Percentiles rank a stretch among this genome's conserved stretches.
phyloP scores from a whole-genome alignment of 2,888 invertebrate species.

The Ditula angustiorana region DNA sequence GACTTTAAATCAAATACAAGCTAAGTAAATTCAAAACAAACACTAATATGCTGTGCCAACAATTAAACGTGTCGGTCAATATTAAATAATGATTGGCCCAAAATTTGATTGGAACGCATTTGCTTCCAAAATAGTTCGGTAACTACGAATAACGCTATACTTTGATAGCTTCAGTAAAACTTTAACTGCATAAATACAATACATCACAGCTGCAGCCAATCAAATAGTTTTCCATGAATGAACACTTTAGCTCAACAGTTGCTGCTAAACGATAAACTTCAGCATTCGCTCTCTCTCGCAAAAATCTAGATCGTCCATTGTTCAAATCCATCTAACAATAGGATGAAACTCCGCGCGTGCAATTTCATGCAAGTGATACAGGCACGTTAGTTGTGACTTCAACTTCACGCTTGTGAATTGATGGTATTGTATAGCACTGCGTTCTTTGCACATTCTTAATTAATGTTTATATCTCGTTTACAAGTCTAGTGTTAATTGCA shows the following conservation, averaged over 20 bases:
- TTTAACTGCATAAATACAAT: not conserved
- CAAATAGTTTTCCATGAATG: not conserved
- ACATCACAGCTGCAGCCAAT: not conserved
- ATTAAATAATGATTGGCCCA: too few relatives aligned
- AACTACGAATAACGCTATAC: too few relatives aligned
- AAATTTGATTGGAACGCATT: too few relatives aligned
- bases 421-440: constrained; percentile 6
- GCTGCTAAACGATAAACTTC: constrained; percentile 2
- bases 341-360: not conserved
- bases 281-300: not conserved
- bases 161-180: not conserved
- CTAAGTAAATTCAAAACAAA: too few relatives aligned
- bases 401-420: constrained; percentile 9
- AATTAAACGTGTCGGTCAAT: too few relatives aligned
- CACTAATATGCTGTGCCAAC: too few relatives aligned
- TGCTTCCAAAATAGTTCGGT: too few relatives aligned
- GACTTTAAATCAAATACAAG: not conserved
- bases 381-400: constrained; percentile 1
- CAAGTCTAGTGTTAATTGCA: constrained; percentile 28
- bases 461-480: constrained; percentile 29
- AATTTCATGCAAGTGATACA: constrained; percentile 12
- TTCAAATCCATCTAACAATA: constrained; percentile 3
- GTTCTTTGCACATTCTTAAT: constrained; percentile 24
- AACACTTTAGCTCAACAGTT: not conserved
- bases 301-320: constrained; percentile 12